phyloP scores from a whole-genome alignment of 1,140 invertebrate genomes.

The Brachionus koreanus region DNA sequence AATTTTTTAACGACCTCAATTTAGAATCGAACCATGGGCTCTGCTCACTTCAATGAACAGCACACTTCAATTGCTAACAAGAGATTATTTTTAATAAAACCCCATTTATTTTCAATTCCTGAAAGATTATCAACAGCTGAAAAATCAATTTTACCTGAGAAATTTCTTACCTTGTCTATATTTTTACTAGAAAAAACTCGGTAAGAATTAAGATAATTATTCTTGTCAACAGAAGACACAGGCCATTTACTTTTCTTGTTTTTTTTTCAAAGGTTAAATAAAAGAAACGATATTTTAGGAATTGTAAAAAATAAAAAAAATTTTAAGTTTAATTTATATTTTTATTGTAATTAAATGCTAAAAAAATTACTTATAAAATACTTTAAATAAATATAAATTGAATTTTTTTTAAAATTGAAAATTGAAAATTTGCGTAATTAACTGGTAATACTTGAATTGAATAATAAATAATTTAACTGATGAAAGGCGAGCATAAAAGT shows the following conservation, averaged over 20 bases:
- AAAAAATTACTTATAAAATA: constrained; percentile 4
- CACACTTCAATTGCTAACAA: too few relatives aligned
- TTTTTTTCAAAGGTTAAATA: not conserved
- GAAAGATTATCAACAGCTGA: too few relatives aligned
- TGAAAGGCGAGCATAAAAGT: not conserved
- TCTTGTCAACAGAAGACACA: too few relatives aligned
- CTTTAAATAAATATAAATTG: not conserved
- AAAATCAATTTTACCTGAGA: too few relatives aligned
- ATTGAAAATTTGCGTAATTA: not conserved
- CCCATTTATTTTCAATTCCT: too few relatives aligned
- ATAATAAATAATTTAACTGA: not conserved
- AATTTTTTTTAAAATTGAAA: not conserved
- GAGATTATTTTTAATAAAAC: too few relatives aligned
- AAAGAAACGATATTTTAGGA: not conserved
- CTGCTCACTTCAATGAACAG: too few relatives aligned
- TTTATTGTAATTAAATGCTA: not conserved
- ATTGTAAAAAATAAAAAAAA: not conserved
- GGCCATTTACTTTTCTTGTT: not conserved
- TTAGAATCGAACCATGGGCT: too few relatives aligned
- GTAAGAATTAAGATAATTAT: too few relatives aligned
- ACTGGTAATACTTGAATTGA: not conserved
- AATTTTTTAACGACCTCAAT: too few relatives aligned
- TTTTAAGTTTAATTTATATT: not conserved
- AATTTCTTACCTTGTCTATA: too few relatives aligned
- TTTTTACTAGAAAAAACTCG: too few relatives aligned